Evolutionary conservation across 2,797 vertebrate species (phyloP), one percentile per base, ranked within the genome.

Genomic region (Cyprinella venusta): DNA sequence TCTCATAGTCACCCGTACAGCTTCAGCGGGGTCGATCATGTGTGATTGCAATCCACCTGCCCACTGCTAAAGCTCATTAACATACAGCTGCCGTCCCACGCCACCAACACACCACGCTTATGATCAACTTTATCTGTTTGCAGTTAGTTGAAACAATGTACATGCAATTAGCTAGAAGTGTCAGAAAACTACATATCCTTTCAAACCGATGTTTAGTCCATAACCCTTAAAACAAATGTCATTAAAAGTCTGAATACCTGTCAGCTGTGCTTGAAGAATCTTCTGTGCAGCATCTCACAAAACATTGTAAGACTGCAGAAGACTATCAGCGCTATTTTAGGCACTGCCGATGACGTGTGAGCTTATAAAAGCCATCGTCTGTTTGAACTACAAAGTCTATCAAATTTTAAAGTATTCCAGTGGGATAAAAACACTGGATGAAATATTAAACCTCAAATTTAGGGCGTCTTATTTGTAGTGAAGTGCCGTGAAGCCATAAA

Each of bases 41-140:
- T 30, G 56, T 0, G 59, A 5, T 48, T 33, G 18, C 45, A 5
- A 5, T 48, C 45, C 93, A 90, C 92, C 92, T 90, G 93, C 90
- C 75, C 77, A 71, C 74, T 54, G 86, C 87, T 87, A 90, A n/a
- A 67, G 36, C 90, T 89, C 81, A 96, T 96, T 96, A 95, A n/a
- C 95, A 96, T 94, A 94, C 95, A 96, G 95, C 95, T 96, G 96
- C 86, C 92, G 87, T 76, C 52, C 84, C 74, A 13, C 65, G 36
- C 10, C 67, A 3, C 36, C 1, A 68, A 68, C 38, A n/a, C 38
- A 7, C 0, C 5, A n/a, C 15, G 2, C 26, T 50, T 50, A 26
- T 50, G 24, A 71, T 50, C 8, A 33, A 30, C 30, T 30, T 30
- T 30, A 30, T 30, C 30, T 30, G 30, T 30, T 30, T 30, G 30